A percentile compares a stretch with the other conserved stretches of the same genome.
These are phyloP conservation scores for Anhinga anhinga DNA, from an alignment of 2,113 vertebrate genomes.

Conservation along the genomic window DNA sequence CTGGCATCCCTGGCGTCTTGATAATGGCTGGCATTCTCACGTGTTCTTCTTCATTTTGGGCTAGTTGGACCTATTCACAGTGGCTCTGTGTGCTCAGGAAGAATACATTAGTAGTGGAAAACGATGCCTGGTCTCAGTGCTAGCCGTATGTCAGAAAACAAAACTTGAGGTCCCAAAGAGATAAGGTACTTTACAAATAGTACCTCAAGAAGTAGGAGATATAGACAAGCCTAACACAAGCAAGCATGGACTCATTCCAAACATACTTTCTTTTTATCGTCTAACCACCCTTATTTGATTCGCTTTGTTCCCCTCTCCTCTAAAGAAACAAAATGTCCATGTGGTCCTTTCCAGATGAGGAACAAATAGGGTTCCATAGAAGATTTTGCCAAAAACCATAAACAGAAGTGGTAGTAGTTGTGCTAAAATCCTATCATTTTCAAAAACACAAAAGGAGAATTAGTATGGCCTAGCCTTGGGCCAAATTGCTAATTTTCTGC, in stretches of 20 bases:
- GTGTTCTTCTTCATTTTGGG: neutral
- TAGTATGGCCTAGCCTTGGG: neutral
- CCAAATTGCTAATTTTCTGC: slow-evolving; percentile 18
- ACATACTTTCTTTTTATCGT: neutral
- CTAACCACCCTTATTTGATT: neutral
- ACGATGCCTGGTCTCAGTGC: neutral
- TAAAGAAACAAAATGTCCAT: neutral
- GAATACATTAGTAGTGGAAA: neutral
- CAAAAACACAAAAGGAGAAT: slow-evolving; percentile 1
- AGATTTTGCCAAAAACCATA: neutral
- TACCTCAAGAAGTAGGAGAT: neutral
- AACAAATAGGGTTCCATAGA: neutral
- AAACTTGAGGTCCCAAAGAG: neutral
- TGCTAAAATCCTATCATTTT: neutral
- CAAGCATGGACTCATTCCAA: neutral
- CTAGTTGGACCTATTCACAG: neutral
- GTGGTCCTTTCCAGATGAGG: neutral
- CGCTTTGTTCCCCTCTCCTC: neutral
- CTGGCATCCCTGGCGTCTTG: neutral
- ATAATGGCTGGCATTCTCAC: neutral
- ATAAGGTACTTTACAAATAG: neutral
- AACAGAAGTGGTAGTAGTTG: neutral
- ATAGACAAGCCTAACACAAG: neutral
- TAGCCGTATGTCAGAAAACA: neutral
- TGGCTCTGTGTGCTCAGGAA: neutral